phyloP scores from a whole-genome alignment of 2,888 invertebrate genomes.

The Ctena decussata region DNA sequence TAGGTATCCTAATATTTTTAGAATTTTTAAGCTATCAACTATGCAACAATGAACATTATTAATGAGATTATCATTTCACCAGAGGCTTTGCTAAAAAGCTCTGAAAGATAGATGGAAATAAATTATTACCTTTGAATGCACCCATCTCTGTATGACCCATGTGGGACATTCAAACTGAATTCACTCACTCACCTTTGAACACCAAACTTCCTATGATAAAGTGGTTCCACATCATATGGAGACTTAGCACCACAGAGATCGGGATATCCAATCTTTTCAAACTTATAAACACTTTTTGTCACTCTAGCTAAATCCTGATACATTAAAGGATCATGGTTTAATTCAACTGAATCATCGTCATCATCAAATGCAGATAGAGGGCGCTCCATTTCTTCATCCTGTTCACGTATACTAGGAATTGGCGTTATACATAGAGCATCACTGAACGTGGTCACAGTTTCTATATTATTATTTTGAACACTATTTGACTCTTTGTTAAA shows the following conservation, averaged over 20 bases:
- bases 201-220: conserved; percentile 89
- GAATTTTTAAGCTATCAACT: no score
- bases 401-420: conserved; percentile 60
- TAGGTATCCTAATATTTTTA: no score
- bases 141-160: no score
- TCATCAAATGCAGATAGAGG: conserved; percentile 54
- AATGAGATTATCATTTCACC: no score
- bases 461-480: conserved; percentile 10
- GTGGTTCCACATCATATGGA: conserved; percentile 88
- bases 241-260: conserved; percentile 90
- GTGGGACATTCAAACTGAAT: no score
- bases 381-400: conserved; percentile 61
- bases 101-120: no score
- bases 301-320: conserved; percentile 82
- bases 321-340: conserved; percentile 77
- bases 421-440: conserved; percentile 75
- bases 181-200: conserved; percentile 87
- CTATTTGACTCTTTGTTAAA: conserved; percentile 34
- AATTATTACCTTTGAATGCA: no score
- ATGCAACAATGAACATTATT: no score
- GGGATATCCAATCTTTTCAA: conserved; percentile 93
- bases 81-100: no score
- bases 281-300: conserved; percentile 90
- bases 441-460: conserved; percentile 57
- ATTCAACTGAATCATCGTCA: conserved; percentile 63